Base-by-base conservation (phyloP, 2,113 vertebrate genomes). In the Hyperoodon ampullatus region DNA sequence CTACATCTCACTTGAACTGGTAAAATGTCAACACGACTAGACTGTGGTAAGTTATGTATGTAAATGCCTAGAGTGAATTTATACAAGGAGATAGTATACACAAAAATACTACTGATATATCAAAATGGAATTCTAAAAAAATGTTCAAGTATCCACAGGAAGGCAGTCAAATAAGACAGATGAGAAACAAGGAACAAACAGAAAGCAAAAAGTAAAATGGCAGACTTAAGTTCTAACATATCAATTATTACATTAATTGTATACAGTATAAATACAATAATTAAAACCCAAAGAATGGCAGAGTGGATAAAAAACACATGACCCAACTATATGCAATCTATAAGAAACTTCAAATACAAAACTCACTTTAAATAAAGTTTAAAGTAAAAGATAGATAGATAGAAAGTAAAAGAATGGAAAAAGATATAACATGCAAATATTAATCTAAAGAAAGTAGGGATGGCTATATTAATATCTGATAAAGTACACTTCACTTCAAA, bases 171-270 rank as follows among this genome's bases (percentile, higher is more conserved):
- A 94, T 44, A 94, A 55, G n/a, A 39, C 14, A 83, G 26, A 60
- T 35, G 30, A 85, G 87, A 92, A 92, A 63, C 18, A 78, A 15
- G 50, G 19, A 80, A 81, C 33, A 87, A 80, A 88, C 11, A 74
- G 44, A 74, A 94, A 82, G 30, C 42, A 94, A 50, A 86, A 44
- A 75, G 75, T 53, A 61, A 92, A 95, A 88, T 35, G 23, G 47
- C 18, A 60, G 70, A 47, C 30, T 60, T 44, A 70, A 55, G n/a
- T 10, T 19, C 42, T 88, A 71, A 53, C 10, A 19, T 47, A 87
- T 16, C n/a, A 74, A 16, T 89, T 55, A 81, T 50, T 72, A 65
- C 28, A 55, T 74, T 75, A 74, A 66, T 28, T 94, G 30, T 35
- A 89, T 44, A 65, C 28, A 3, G 21, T 44, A 16, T 44, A 74